Base-by-base conservation (phyloP, 2,888 invertebrate genomes). In the Lysandra bellargus region DNA sequence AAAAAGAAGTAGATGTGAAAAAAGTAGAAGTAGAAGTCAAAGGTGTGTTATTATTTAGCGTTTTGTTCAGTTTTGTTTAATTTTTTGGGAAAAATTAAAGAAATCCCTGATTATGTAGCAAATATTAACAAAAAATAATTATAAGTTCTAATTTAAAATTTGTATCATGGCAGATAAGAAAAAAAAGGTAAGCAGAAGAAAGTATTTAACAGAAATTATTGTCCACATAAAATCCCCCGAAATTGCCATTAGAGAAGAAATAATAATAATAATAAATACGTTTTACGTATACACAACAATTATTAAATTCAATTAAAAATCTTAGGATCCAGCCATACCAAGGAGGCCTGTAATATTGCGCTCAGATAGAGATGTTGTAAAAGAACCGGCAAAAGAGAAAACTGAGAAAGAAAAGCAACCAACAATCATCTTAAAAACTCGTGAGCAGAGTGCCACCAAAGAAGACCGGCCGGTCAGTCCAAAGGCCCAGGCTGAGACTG, bases 381-480 rank as follows among this genome's bases (percentile, higher is more conserved):
- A 92, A 84, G 93, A 95, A 57, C 87, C 84, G 78, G 69, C 77
- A 7, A 93, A 92, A 85, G 92, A 93, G 2, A 93, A 92, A 82
- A 86, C 82, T 69, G 92, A 92, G 78, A 95, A 93, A 84, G 95
- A 95, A 80, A 95, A 91, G 81, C 96, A 95, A 82, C 97, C 97
- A 1, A 96, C 97, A 23, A 96, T 97, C 83, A 95, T 97, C 83
- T 88, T 97, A 33, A 96, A 96, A 89, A 95, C 96, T 1, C 92
- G 97, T 81, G 97, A 97, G 88, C 94, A 94, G 78, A 95, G 93
- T 80, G 83, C 92, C 2, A 87, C 92, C 0, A 95, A 94, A 85
- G 95, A 95, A 69, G 96, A 96, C 81, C 90, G 96, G 76, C 95
- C 96, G 0, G 91, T 94, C 7, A 96, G 96, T 75, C 96, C 97